Conservation (phyloP, 37 sponge, comb jelly and placozoan genomes). For the Eunapius fragilis region DNA sequence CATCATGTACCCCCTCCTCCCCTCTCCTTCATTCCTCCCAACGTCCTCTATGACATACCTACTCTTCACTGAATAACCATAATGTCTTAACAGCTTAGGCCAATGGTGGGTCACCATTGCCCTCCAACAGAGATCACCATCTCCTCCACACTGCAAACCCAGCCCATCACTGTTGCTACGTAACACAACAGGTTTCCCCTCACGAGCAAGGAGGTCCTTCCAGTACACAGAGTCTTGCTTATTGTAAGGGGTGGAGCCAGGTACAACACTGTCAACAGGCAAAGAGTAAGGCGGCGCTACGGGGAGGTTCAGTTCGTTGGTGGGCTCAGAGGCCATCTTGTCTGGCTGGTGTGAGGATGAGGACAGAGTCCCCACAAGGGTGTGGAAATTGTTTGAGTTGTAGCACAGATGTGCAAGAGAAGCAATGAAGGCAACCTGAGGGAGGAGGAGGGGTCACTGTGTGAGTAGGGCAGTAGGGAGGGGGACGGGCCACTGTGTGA, state of each 20-base stretch:
- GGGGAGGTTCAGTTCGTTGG: neutral
- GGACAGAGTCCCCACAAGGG: neutral
- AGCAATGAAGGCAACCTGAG: neutral
- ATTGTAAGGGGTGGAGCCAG: neutral
- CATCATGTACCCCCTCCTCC: too few relatives aligned
- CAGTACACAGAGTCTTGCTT: neutral
- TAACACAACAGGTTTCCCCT: constrained; percentile 1
- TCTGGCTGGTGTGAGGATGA: neutral
- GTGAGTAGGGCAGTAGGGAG: constrained; percentile 1
- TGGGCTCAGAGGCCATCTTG: neutral
- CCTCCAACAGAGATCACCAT: constrained; percentile 69
- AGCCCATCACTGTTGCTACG: constrained; percentile 10
- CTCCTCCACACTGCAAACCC: constrained; percentile 43
- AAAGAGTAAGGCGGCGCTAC: neutral
- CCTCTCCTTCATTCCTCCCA: neutral
- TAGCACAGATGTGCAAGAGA: neutral
- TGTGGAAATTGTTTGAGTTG: neutral
- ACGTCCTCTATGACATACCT: constrained; percentile 8
- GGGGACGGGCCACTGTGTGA: neutral
- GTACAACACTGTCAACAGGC: too few relatives aligned
- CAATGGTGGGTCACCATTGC: constrained; percentile 81
- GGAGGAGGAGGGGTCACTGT: neutral
- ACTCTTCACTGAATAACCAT: constrained; percentile 21
- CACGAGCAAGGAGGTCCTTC: neutral
- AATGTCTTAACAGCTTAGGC: constrained; percentile 57